Percentiles rank a stretch among this genome's conserved stretches.
These are phyloP conservation scores for Acanthacorydalis orientalis DNA, from an alignment of 2,888 invertebrate species.

Conservation along the genomic window DNA sequence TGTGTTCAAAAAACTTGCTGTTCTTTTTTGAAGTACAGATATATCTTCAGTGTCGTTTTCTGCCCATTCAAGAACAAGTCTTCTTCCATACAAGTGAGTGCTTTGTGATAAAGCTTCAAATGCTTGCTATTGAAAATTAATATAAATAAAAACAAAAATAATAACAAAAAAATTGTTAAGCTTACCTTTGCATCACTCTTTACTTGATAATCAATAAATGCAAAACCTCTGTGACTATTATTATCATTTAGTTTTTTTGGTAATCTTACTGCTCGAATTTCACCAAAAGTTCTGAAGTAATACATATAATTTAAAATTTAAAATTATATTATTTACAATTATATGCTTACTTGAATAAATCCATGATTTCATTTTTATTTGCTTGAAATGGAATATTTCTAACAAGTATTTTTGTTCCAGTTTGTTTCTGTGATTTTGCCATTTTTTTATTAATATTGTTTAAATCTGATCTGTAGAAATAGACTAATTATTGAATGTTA, in stretches of 20 bases:
- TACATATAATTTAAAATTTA: constrained; percentile 4
- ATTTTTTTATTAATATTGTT: constrained; percentile 39
- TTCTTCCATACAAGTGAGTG: constrained; percentile 93
- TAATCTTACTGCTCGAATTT: constrained; percentile 73
- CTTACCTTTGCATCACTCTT: constrained; percentile 81
- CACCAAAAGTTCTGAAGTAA: constrained; percentile 70
- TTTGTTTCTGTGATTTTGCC: constrained; percentile 41
- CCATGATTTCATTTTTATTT: constrained; percentile 58
- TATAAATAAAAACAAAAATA: constrained; percentile 5
- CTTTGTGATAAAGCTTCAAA: constrained; percentile 87
- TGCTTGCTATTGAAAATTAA: constrained; percentile 47
- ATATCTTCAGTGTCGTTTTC: constrained; percentile 58
- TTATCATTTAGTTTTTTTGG: constrained; percentile 76
- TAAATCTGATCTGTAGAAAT: constrained; percentile 21
- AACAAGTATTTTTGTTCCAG: constrained; percentile 78
- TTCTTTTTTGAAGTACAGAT: constrained; percentile 67
- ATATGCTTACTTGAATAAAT: constrained; percentile 67
- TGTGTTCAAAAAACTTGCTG: constrained; percentile 32
- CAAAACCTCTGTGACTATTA: constrained; percentile 81
- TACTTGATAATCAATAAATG: constrained; percentile 83
- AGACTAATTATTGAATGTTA: neutral
- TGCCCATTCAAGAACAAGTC: constrained; percentile 94
- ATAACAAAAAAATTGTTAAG: neutral
- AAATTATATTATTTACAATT: constrained; percentile 6
- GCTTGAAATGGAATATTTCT: constrained; percentile 96